phyloP scores from a whole-genome alignment of 2,113 vertebrate genomes.

The Leptobrachium leishanense region DNA sequence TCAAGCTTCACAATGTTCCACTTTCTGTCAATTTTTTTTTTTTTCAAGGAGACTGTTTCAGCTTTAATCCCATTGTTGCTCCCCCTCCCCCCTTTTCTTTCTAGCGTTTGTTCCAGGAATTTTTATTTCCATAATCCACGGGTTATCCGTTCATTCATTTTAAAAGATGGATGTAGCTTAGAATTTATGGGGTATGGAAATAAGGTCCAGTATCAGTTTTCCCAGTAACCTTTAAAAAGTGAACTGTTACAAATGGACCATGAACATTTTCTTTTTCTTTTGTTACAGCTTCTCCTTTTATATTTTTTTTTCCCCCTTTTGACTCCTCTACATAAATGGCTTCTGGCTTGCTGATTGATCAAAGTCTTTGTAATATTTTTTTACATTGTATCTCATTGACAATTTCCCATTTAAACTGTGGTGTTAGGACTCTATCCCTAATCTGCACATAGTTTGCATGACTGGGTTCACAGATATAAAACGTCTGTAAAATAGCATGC shows the following conservation, averaged over 20 bases:
- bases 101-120: constrained; percentile 80
- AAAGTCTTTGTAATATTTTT: constrained; percentile 65
- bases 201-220: constrained; percentile 69
- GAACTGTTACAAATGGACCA: constrained; percentile 75
- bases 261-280: constrained; percentile 63
- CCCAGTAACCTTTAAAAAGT: constrained; percentile 78
- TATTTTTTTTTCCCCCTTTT: constrained; percentile 42
- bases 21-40: constrained; percentile 70
- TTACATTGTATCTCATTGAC: constrained; percentile 59
- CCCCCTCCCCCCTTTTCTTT: constrained; percentile 63
- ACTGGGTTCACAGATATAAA: constrained; percentile 75
- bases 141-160: constrained; percentile 72
- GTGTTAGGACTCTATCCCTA: constrained; percentile 64
- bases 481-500: constrained; percentile 74
- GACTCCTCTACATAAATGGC: constrained; percentile 68
- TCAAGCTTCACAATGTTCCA: constrained; percentile 80
- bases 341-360: constrained; percentile 66
- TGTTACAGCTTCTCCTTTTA: constrained; percentile 59
- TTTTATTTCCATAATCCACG: constrained; percentile 72
- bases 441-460: constrained; percentile 75
- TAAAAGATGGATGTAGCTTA: constrained; percentile 66
- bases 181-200: constrained; percentile 65
- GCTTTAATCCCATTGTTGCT: constrained; percentile 76
- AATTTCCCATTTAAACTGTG: constrained; percentile 56
- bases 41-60: constrained; percentile 71